Evolutionary conservation across 2,888 invertebrate genomes (phyloP), one percentile per base, ranked within the genome.

Genomic region (Chromoteleia sp.): DNA sequence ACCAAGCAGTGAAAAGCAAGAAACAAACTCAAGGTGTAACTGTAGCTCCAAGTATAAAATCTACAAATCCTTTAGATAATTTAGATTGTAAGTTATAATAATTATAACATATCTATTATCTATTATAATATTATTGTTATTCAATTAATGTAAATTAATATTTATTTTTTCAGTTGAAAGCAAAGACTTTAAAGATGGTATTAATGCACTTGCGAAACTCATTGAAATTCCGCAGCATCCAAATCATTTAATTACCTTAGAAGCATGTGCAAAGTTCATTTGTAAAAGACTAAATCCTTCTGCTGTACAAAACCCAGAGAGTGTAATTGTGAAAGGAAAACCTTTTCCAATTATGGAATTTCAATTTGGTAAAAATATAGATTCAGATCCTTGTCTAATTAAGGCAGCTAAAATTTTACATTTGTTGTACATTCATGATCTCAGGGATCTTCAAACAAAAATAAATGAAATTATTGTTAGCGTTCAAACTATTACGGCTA

Each of bases 391-490:
- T 1, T 93, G 93, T 7, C 88, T 96, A 41, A 95, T 95, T 83
- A 94, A 94, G 85, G 95, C 96, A 0, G 95, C 96, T 0, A 96
- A 96, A 91, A 94, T 97, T 65, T 92, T 98, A 67, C 93, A 96
- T 45, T 93, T 98, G 41, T 92, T 98, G 15, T 97, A 97, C 91
- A 95, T 98, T 81, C 95, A 96, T 87, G 96, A 98, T 89, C 92
- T 98, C 14, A 93, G 98, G 87, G 94, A 96, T 82, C 93, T 99
- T 58, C 99, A 99, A 91, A 98, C 98, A 0, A 94, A 94, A 87
- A 98, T 99, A 59, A 99, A 99, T 92, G 97, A 98, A 91, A 95
- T 97, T 0, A 96, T 99, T 84, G 99, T 99, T 0, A 94, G 95
- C 48, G 97, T 98, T 2, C 99, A 99, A 93, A 94, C 93, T 81